Percentiles rank a stretch among this genome's conserved stretches.
Conservation (phyloP, 2,888 invertebrate genomes). For the Rotaria socialis region DNA sequence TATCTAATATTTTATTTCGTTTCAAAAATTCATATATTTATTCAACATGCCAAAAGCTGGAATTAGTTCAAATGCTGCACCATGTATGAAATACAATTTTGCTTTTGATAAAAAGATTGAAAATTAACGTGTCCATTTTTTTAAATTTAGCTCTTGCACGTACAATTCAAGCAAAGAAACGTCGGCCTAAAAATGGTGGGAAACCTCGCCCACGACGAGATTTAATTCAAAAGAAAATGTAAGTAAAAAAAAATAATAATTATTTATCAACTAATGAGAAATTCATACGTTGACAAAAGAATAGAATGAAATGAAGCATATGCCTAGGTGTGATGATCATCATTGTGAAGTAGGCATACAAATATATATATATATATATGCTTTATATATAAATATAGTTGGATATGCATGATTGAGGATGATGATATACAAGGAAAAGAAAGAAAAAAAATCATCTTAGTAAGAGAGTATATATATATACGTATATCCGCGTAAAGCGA, state of each 20-base stretch:
- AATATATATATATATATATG: background rate
- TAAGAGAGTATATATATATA: background rate
- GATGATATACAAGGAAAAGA: background rate
- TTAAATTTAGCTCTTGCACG: background rate
- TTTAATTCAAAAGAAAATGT: slow-evolving; percentile 32
- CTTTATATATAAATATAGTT: background rate
- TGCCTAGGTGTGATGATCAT: slow-evolving; percentile 7
- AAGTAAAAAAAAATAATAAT: background rate
- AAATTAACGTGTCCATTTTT: background rate
- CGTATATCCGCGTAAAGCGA: background rate
- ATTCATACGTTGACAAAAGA: background rate
- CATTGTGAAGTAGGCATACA: background rate
- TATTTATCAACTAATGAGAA: background rate
- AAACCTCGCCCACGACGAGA: slow-evolving; percentile 36
- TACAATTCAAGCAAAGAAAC: slow-evolving; percentile 32
- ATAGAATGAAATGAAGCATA: background rate
- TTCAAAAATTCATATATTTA: background rate
- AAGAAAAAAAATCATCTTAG: background rate
- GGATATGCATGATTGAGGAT: slow-evolving; percentile 26
- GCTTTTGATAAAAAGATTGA: background rate
- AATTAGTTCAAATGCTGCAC: slow-evolving; percentile 11
- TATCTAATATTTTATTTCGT: background rate
- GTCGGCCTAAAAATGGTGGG: slow-evolving; percentile 23
- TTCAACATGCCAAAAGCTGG: slow-evolving; percentile 14
- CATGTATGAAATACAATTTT: background rate